Base-by-base conservation (phyloP, 2,888 invertebrate genomes). In the Abscondita cerata region DNA sequence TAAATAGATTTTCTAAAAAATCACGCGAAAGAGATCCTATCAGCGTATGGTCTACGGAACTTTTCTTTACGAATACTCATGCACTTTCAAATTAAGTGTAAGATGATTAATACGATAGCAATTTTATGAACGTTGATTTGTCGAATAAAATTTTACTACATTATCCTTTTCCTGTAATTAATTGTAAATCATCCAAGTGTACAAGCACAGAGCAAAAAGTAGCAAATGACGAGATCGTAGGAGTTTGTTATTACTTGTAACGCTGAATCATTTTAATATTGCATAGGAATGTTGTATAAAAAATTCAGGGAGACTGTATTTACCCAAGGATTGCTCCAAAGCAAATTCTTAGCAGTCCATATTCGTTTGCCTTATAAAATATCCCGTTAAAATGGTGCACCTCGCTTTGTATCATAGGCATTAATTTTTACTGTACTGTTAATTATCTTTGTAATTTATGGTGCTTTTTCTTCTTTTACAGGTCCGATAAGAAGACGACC, bases 401-500 rank as follows among this genome's bases (percentile, higher is more conserved):
- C 25, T 2, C 36, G 47, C 48, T n/a, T n/a, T 56, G 55, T 50
- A 56, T 48, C 48, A n/a, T 56, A 50, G 44, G 57, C 51, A 57
- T 59, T 53, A 53, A 48, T 59, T 53, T 59, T 59, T 52, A 52
- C 46, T 46, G 52, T 57, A 57, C 52, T 36, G 52, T 47, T 53
- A 52, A 50, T 61, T 52, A 40, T 40, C 50, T 55, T 56, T 47
- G 25, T 61, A 47, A 58, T 56, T 53, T 52, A 58, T 53, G 50
- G 34, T 56, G 47, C 15, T 15, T 50, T 52, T 62, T 56, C 52
- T 62, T 20, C 51, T 63, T 47, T 60, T 80, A 56, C 82, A 91
- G 92, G 83, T 92, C 91, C 83, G 91, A 92, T 89, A n/a, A n/a
- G 92, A 92, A 85, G 92, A 92, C 87, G 91, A 91, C 86, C 89